Base-by-base conservation (phyloP, 1,140 invertebrate species). In the Danaus plexippus region DNA sequence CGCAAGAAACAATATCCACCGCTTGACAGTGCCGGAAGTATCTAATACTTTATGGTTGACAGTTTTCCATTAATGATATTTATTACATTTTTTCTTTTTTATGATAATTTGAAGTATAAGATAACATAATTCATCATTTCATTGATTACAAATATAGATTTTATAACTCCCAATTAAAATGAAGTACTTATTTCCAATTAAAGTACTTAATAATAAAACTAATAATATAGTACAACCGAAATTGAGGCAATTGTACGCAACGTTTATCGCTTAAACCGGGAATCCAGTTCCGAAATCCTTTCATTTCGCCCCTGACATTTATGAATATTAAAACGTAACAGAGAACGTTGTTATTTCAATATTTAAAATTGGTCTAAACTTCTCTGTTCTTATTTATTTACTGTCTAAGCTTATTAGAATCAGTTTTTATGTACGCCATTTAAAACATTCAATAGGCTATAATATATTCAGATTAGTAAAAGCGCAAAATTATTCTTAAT, bases 151-250 rank as follows among this genome's bases (percentile, higher is more conserved):
- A 7, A 32, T 32, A 32, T 32, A 32, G 2, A 32, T 32, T 32
- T 32, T 32, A 32, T 32, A 32, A 5, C 22, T 7, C 7, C 22
- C 22, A 32, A 32, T 32, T 32, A 32, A 32, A 32, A 32, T 32
- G 22, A 32, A 32, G 22, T 32, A 32, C 22, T 67, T 58, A 66
- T 63, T 69, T 74, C 75, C 74, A 77, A 77, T 77, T 80, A 73
- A 75, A 75, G 72, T 68, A 74, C 69, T 75, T 73, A 73, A 78
- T 69, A 69, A 76, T 72, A 75, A 75, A 75, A 75, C 60, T 65
- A 59, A 71, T 67, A 69, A 75, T 70, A 72, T 56, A 54, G 46
- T 57, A 59, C 65, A 64, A 63, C 64, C 64, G 64, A 59, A 69
- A 69, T 71, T 57, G 54, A 61, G 55, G 57, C 61, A 70, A 72